Evolutionary conservation across 2,797 vertebrate genomes (phyloP), one percentile per base, ranked within the genome.

Genomic region (Chaunax sp.): DNA sequence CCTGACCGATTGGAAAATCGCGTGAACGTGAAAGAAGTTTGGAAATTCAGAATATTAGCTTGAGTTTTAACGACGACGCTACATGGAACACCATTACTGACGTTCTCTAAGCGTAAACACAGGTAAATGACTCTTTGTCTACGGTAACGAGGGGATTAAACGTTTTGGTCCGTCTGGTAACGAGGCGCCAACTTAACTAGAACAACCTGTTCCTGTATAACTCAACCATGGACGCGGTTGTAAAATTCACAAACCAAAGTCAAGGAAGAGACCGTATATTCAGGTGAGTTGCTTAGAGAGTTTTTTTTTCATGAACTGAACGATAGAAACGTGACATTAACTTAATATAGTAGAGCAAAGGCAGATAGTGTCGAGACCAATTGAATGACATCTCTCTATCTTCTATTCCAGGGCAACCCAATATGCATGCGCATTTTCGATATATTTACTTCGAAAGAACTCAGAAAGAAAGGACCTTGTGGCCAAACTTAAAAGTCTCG

Each of bases 211-310:
- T 72, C 77, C 47, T 2, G 11, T 14, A 14, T 0, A 12, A 5
- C n/a, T 40, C 6, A 19, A 46, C 5, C 46, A 98, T 99, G 97
- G 96, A 98, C 47, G 61, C 86, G 2, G 92, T 96, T 44, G 87
- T 91, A 18, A 90, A 89, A 45, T 91, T 98, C 72, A 92, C 93
- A 26, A 95, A 86, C 87, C 96, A 97, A 77, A 95, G 92, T 58
- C 96, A 96, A 82, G 97, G 97, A 57, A 94, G 96, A 60, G 97
- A 98, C 71, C 95, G 94, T 7, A 69, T 98, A 65, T 96, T 96
- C 84, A 95, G 97, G 97, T 98, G 74, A 65, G 57, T 33, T 41
- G 3, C 37, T 26, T 14, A 0, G 0, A 15, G 2, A n/a, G n/a
- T n/a, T n/a, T 12, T 8, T 33, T 44, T 4, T 0, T 28, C 0